Percentiles rank a stretch among this genome's conserved stretches.
These are phyloP conservation scores for Menura novaehollandiae DNA, from an alignment of 2,113 vertebrate species.

Conservation along the genomic window DNA sequence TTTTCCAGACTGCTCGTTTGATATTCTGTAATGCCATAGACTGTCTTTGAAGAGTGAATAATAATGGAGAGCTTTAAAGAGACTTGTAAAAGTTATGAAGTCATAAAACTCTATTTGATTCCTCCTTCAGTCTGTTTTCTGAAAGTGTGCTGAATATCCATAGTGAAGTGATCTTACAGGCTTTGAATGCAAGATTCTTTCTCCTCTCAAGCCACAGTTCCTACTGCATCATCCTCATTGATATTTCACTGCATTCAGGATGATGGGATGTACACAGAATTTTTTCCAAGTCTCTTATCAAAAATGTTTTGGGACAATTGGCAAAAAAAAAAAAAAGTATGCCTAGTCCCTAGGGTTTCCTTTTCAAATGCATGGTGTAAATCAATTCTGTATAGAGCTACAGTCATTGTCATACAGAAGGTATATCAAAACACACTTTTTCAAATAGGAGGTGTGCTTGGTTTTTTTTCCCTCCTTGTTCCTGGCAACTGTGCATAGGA, in stretches of 20 bases:
- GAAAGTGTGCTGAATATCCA: constrained; percentile 23
- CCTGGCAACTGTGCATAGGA: neutral
- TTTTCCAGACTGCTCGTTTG: constrained; percentile 22
- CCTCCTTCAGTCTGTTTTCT: constrained; percentile 13
- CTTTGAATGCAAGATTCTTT: neutral
- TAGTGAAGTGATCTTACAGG: neutral
- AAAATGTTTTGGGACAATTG: neutral
- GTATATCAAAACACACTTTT: neutral
- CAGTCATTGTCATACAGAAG: neutral
- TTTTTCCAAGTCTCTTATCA: neutral
- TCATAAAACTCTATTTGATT: constrained; percentile 56
- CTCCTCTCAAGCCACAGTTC: neutral
- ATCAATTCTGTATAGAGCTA: neutral
- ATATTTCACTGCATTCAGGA: constrained; percentile 21
- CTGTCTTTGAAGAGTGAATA: constrained; percentile 24
- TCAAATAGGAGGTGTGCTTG: neutral
- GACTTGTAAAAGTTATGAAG: constrained; percentile 33
- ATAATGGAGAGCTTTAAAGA: constrained; percentile 47
- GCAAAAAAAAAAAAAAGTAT: neutral
- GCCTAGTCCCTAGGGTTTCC: neutral
- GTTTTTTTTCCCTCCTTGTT: neutral
- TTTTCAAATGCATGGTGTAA: neutral
- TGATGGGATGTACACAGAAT: neutral
- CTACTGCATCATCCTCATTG: neutral
- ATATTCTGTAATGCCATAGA: constrained; percentile 2